Evolutionary conservation across 2,888 invertebrate genomes (phyloP), one percentile per base, ranked within the genome.

Genomic region (Apamea monoglypha): DNA sequence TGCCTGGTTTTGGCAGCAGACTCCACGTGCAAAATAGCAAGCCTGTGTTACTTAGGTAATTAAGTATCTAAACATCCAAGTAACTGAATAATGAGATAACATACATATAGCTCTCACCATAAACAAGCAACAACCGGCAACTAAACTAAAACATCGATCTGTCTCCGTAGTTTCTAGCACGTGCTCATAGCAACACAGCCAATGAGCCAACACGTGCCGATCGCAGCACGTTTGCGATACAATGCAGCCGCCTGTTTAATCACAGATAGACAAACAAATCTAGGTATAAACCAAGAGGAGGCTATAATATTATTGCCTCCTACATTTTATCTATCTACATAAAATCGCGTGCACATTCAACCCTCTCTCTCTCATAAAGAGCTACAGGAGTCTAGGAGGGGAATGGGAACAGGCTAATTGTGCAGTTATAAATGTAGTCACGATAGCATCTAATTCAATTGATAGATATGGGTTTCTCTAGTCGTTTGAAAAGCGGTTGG

Each of bases 111-210:
- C 47, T 61, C 7, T 44, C 21, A 14, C 8, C 29, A 1, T 29
- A 44, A 29, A 32, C 32, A 18, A n/a, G 47, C 47, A 25, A 47
- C 40, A 21, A 21, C 29, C 16, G 25, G 16, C 16, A 53, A 40
- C 29, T 32, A 47, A 36, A 50, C 50, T 40, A 63, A 40, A 36
- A 21, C 50, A 75, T 18, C 8, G 8, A 64, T 25, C 5, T 8
- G 2, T 21, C 40, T 18, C 21, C 32, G 25, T 32, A 56, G 18
- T 32, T 76, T n/a, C 2, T 2, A 56, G 66, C 77, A 66, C 56
- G 78, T 78, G 77, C 32, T 64, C 36, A 18, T 36, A 53, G 53
- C 64, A 29, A 63, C 50, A 53, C 16, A 25, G 29, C 40, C 18
- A 8, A 44, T 36, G 18, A 25, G 25, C 53, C 0, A 36, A 70